Conservation (phyloP, 2,888 invertebrate species). For the Pachydiplax longipennis region DNA sequence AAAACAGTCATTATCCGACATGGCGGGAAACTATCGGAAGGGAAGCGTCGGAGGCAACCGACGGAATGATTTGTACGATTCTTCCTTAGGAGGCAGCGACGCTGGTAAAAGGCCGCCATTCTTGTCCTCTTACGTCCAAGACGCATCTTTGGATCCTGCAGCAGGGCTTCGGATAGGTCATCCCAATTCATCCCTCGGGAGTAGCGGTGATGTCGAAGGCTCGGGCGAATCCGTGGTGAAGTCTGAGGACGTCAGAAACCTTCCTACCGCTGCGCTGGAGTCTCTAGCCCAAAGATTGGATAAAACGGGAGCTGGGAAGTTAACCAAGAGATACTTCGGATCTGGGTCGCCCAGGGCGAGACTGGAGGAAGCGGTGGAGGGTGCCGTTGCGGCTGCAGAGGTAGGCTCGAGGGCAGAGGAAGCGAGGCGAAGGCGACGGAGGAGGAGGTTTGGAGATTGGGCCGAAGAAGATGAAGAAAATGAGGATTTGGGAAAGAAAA, state of each 20-base stretch:
- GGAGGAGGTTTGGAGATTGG: conserved; percentile 51
- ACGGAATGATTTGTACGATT: not conserved
- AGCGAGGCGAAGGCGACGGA: conserved; percentile 65
- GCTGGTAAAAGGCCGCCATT: not conserved
- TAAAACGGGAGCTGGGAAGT: conserved; percentile 56
- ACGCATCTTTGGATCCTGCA: not conserved
- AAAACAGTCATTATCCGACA: conserved; percentile 57
- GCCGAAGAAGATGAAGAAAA: not conserved
- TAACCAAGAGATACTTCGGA: conserved; percentile 15
- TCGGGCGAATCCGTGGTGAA: conserved; percentile 39
- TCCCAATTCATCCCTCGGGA: conserved; percentile 46
- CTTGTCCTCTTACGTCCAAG: conserved; percentile 3
- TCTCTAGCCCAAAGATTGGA: conserved; percentile 66
- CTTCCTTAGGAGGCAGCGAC: not conserved
- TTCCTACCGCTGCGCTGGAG: conserved; percentile 65
- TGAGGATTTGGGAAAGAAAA: not conserved
- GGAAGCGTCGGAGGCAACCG: not conserved
- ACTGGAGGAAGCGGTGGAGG: conserved; percentile 4
- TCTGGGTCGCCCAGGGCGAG: conserved; percentile 8
- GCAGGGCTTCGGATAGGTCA: conserved; percentile 18
- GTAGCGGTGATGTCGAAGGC: conserved; percentile 3
- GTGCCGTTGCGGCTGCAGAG: not conserved
- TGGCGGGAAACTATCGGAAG: not conserved
- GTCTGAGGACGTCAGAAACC: conserved; percentile 56
- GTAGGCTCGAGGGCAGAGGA: conserved; percentile 58